Conservation (phyloP, 23 tunicate genomes). For the Trididemnum clinides region DNA sequence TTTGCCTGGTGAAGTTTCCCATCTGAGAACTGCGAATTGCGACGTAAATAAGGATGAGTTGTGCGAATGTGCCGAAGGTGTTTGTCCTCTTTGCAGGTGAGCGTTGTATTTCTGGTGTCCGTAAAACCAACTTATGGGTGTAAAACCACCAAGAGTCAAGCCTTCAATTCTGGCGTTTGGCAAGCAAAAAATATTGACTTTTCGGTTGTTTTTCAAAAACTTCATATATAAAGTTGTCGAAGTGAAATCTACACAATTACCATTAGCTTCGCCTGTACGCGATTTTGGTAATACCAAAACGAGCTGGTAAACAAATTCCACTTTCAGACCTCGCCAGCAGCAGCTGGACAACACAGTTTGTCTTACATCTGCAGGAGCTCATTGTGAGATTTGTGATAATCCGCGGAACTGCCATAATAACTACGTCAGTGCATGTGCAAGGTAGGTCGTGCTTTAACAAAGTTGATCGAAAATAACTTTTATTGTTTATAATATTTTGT, state of each 20-base stretch:
- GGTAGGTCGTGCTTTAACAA: too few relatives aligned
- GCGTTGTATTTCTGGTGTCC: too few relatives aligned
- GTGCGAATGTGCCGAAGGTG: slow-evolving; percentile 61
- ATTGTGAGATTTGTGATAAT: slow-evolving; percentile 23
- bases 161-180: too few relatives aligned
- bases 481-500: too few relatives aligned
- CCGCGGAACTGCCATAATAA: slow-evolving; percentile 19
- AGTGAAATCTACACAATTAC: too few relatives aligned
- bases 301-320: neutral
- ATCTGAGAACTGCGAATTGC: slow-evolving; percentile 19
- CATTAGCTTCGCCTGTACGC: too few relatives aligned
- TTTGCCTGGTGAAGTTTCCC: neutral
- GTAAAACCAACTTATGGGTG: too few relatives aligned
- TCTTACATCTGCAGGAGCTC: neutral
- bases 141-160: too few relatives aligned
- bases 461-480: too few relatives aligned
- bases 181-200: too few relatives aligned
- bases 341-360: slow-evolving; percentile 47
- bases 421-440: slow-evolving; percentile 26
- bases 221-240: too few relatives aligned
- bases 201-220: too few relatives aligned
- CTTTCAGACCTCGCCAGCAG: slow-evolving; percentile 49
- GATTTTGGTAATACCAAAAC: neutral
- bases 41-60: neutral
- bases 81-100: slow-evolving; percentile 71